Evolutionary conservation across 2,888 invertebrate genomes (phyloP).

Genomic region (Drosophila infuscata): DNA sequence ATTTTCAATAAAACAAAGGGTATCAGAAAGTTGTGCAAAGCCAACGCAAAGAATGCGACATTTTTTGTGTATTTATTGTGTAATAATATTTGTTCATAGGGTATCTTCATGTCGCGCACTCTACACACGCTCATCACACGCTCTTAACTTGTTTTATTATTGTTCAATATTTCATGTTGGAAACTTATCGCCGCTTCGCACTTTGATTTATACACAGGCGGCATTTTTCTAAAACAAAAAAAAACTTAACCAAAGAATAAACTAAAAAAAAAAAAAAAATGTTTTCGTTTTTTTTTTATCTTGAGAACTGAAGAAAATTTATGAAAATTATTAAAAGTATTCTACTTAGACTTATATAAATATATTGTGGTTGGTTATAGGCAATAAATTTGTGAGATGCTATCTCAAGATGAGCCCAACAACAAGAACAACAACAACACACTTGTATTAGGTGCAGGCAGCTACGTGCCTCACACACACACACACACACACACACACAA

Average conservation of each 20-base stretch:
- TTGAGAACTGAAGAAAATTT: constrained; percentile 62
- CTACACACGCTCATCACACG: background rate
- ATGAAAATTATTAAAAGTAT: constrained; percentile 81
- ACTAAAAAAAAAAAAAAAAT: constrained; percentile 19
- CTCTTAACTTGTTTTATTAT: constrained; percentile 13
- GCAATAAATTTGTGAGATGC: constrained; percentile 81
- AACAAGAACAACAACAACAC: constrained; percentile 2
- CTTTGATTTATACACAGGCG: constrained; percentile 74
- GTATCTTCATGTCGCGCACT: background rate
- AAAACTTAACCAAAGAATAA: constrained; percentile 23
- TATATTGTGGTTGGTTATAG: constrained; percentile 60
- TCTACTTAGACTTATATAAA: constrained; percentile 69
- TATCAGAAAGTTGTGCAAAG: background rate
- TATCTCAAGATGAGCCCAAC: constrained; percentile 77
- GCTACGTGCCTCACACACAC: constrained; percentile 44
- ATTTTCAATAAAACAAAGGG: constrained; percentile 5
- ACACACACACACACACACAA: constrained; percentile 22
- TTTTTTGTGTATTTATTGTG: background rate
- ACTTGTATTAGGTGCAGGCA: constrained; percentile 41
- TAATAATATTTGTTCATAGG: background rate
- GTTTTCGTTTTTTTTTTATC: constrained; percentile 49
- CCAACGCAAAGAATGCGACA: background rate
- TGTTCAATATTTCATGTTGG: constrained; percentile 37
- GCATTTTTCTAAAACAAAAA: constrained; percentile 54
- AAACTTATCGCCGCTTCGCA: constrained; percentile 65